phyloP scores from a whole-genome alignment of 1,140 invertebrate species.

The Lepidurus arcticus region DNA sequence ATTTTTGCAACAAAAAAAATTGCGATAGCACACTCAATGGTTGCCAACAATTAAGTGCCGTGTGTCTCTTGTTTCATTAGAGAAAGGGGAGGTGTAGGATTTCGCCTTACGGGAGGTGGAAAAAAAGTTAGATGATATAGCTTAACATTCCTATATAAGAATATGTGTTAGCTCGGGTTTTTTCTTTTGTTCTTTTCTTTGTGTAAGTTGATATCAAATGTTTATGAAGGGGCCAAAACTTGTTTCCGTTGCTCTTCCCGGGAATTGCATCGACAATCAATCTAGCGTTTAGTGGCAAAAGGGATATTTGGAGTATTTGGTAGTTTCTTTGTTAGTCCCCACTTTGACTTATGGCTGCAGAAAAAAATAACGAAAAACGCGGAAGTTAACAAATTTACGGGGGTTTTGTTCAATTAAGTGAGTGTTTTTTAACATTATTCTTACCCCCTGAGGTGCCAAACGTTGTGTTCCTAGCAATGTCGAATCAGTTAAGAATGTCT shows the following conservation, averaged over 20 bases:
- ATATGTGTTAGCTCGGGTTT: not conserved
- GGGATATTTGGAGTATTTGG: too few species aligned
- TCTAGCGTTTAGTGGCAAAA: not conserved
- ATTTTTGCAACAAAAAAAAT: not conserved
- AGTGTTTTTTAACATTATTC: too few species aligned
- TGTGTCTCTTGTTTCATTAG: not conserved
- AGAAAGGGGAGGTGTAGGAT: not conserved
- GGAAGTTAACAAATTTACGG: too few species aligned
- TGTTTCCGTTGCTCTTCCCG: not conserved
- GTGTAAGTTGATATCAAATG: not conserved
- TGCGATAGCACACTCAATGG: not conserved
- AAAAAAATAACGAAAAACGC: too few species aligned
- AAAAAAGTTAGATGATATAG: not conserved
- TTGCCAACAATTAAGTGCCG: not conserved
- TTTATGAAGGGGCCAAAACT: not conserved
- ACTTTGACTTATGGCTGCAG: too few species aligned
- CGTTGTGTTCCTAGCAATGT: slow-evolving; percentile 9
- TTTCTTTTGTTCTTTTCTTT: not conserved
- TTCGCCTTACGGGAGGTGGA: not conserved
- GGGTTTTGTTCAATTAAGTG: too few species aligned
- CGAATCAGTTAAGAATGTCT: not conserved
- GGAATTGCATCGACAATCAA: not conserved
- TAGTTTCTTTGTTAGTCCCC: too few species aligned
- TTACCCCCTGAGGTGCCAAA: slow-evolving; percentile 1
- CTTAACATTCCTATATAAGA: slow-evolving; percentile 1